Conservation (phyloP, 1,140 invertebrate genomes). For the Polypedilum pembai region DNA sequence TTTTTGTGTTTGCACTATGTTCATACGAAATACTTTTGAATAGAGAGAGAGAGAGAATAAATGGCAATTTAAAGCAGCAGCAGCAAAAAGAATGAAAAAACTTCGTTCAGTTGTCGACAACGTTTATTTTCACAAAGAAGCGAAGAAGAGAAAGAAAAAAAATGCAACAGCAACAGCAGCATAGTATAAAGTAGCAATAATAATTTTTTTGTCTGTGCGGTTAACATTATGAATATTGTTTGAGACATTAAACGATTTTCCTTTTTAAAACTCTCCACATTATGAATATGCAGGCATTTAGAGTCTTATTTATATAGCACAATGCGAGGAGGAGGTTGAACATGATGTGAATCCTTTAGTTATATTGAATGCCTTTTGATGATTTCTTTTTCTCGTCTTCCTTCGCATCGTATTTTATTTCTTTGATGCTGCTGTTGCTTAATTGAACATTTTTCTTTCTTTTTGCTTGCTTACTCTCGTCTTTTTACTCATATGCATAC, state of each 20-base stretch:
- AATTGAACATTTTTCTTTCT: slow-evolving; percentile 21
- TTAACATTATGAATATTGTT: slow-evolving; percentile 29
- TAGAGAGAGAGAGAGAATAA: neutral
- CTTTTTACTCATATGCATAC: neutral
- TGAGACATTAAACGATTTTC: slow-evolving; percentile 26
- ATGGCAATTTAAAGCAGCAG: neutral
- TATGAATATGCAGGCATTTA: neutral
- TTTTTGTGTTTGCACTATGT: neutral
- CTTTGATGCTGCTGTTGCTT: neutral
- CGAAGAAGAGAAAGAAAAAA: neutral
- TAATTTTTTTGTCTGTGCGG: slow-evolving; percentile 24
- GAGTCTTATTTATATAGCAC: neutral
- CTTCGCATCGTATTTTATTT: neutral
- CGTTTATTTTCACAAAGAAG: neutral
- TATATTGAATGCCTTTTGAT: neutral
- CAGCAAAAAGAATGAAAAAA: neutral
- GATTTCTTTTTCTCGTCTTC: neutral
- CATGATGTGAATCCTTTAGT: slow-evolving; percentile 12
- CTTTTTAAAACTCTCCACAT: slow-evolving; percentile 8
- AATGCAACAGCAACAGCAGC: neutral
- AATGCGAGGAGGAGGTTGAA: neutral
- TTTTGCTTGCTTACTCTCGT: neutral
- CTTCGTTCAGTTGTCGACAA: slow-evolving; percentile 6
- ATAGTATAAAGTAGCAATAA: slow-evolving; percentile 27
- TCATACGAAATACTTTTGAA: neutral